These are phyloP conservation scores for Apis florea DNA, from an alignment of 1,140 invertebrate species.

Conservation along the genomic window DNA sequence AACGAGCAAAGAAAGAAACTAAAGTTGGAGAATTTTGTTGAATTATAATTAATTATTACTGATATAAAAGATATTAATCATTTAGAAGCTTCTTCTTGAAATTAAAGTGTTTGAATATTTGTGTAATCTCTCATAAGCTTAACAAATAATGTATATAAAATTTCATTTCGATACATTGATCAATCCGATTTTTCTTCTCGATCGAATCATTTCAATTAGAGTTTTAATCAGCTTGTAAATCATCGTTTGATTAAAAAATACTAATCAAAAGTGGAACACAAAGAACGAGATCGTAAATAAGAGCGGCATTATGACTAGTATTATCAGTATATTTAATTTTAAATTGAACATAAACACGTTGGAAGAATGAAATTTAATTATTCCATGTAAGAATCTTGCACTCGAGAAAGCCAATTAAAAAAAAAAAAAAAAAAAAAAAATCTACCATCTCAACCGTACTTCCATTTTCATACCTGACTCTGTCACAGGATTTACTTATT, in stretches of 20 bases:
- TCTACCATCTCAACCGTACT: not conserved
- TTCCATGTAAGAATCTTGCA: conserved; percentile 9
- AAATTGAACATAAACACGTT: conserved; percentile 48
- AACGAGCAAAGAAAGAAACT: too few species aligned
- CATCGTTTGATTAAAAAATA: conserved; percentile 27
- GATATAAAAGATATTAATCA: too few species aligned
- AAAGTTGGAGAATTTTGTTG: too few species aligned
- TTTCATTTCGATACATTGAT: too few species aligned
- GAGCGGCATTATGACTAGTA: conserved; percentile 21
- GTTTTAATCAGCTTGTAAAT: conserved; percentile 51
- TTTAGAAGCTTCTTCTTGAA: too few species aligned
- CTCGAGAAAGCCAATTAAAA: not conserved
- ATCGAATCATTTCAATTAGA: conserved; percentile 1
- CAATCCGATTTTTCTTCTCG: too few species aligned
- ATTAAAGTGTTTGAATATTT: too few species aligned
- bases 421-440: not conserved
- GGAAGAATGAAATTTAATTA: conserved; percentile 53
- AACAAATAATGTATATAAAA: too few species aligned
- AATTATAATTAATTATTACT: too few species aligned
- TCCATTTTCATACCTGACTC: not conserved
- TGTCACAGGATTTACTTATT: too few species aligned
- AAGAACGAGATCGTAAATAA: conserved; percentile 47
- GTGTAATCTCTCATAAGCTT: too few species aligned
- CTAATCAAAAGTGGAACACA: not conserved
- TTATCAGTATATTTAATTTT: conserved; percentile 42